Conservation (phyloP, 2,888 invertebrate species). For the Drosophila limbata region DNA sequence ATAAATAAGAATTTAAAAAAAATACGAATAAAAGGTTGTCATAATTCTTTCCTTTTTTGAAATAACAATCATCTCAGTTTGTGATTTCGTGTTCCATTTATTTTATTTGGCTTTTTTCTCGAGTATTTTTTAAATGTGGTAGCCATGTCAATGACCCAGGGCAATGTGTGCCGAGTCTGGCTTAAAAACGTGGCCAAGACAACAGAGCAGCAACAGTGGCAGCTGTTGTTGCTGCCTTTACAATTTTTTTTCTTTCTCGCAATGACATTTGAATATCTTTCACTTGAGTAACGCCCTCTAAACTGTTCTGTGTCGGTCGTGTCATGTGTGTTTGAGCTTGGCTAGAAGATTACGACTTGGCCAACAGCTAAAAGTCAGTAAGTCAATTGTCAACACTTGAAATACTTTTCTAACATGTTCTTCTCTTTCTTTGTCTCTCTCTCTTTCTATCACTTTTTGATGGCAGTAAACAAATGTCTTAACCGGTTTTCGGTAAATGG, state of each 20-base stretch:
- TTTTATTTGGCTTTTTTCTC: conserved; percentile 25
- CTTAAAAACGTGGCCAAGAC: conserved; percentile 56
- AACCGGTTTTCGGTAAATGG: conserved; percentile 57
- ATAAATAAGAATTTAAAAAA: background rate
- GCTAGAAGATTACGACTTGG: conserved; percentile 41
- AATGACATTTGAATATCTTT: conserved; percentile 61
- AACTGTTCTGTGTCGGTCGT: conserved; percentile 11
- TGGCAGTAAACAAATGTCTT: conserved; percentile 6
- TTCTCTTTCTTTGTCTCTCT: background rate
- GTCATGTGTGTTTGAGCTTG: conserved; percentile 15
- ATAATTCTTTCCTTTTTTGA: conserved; percentile 3
- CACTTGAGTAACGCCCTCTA: conserved; percentile 9
- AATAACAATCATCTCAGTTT: conserved; percentile 3
- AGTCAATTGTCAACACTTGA: conserved; percentile 76
- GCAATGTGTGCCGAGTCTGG: conserved; percentile 50
- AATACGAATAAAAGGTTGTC: conserved; percentile 1
- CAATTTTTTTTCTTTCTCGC: conserved; percentile 11
- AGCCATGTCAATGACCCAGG: conserved; percentile 54
- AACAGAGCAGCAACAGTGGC: conserved; percentile 32
- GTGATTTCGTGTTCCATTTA: conserved; percentile 23
- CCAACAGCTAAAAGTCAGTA: conserved; percentile 70
- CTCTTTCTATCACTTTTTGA: conserved; percentile 13
- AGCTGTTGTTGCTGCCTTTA: conserved; percentile 38
- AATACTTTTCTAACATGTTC: conserved; percentile 39
- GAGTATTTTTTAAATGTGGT: conserved; percentile 23